phyloP scores from a whole-genome alignment of 1,140 invertebrate genomes.

The Eulimnadia texana region DNA sequence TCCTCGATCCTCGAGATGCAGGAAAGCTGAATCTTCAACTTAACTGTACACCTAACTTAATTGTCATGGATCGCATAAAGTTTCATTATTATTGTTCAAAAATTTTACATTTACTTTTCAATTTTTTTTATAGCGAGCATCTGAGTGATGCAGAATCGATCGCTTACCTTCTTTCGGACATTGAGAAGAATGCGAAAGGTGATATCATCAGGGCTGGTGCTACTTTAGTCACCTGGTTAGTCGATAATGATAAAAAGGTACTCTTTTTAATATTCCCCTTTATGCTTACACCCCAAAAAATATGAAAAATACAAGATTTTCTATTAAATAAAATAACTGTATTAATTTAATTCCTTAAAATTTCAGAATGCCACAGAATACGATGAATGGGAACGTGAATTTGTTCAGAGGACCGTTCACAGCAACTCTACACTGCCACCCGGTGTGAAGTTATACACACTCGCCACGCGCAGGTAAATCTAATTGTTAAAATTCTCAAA shows the following conservation, averaged over 20 bases:
- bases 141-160: conserved; percentile 23
- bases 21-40: too few species aligned
- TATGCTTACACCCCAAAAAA: not conserved
- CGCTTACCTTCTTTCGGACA: conserved; percentile 24
- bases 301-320: not conserved
- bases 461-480: conserved; percentile 26
- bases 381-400: conserved; percentile 31
- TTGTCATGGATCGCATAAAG: too few species aligned
- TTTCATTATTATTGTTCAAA: not conserved
- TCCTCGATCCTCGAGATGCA: not conserved
- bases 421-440: conserved; percentile 23
- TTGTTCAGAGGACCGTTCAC: conserved; percentile 27
- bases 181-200: conserved; percentile 25
- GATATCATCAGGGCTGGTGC: conserved; percentile 26
- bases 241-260: conserved; percentile 25
- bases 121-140: not conserved
- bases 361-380: conserved; percentile 10
- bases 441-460: conserved; percentile 29
- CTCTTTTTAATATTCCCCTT: not conserved
- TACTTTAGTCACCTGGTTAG: conserved; percentile 31
- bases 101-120: not conserved
- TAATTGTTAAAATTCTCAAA: not conserved
- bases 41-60: too few species aligned
- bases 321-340: not conserved
- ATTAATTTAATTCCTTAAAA: not conserved